Evolutionary conservation across 2,888 invertebrate species (phyloP), one percentile per base, ranked within the genome.

Genomic region (Limnephilus marmoratus): DNA sequence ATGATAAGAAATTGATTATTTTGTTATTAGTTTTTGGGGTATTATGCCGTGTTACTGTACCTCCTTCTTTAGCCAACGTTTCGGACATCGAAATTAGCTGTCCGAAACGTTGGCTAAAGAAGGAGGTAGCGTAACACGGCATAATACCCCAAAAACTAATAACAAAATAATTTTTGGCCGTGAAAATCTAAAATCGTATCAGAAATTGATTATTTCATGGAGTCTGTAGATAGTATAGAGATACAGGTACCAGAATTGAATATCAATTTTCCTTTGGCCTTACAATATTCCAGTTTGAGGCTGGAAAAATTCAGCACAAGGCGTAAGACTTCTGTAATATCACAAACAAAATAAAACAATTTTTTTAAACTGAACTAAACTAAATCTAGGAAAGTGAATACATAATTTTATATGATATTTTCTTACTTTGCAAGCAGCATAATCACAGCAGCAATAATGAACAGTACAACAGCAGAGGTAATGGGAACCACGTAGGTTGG

Each of bases 401-500:
- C 45, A 41, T 37, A 41, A 41, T 15, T 0, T 82, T 13, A 68
- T 24, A 7, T 18, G 18, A 68, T 7, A 31, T 13, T 82, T 94
- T 95, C 96, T 95, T 94, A 97, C 97, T 95, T 95, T 95, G 97
- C 96, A 91, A 96, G 94, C 34, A 97, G 94, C 24, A 97, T 94
- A 93, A 97, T 96, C 1, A 97, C 93, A 0, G 97, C 97, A 85
- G 97, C 97, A 85, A 96, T 94, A 90, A 96, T 49, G 31, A 97
- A 95, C 95, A 98, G 96, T 91, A 97, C 94, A 0, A 96, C 94
- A 0, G 96, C 96, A 86, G 96, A 96, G 24, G 95, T 94, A 92
- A 97, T 96, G 0, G 97, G 97, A 92, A 97, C 95, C 81, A 97
- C 95, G 94, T 96, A 97, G 0, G 95, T 94, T 15, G 93, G 92